phyloP scores from a whole-genome alignment of 2,888 invertebrate genomes.

The Catocala fraxini region DNA sequence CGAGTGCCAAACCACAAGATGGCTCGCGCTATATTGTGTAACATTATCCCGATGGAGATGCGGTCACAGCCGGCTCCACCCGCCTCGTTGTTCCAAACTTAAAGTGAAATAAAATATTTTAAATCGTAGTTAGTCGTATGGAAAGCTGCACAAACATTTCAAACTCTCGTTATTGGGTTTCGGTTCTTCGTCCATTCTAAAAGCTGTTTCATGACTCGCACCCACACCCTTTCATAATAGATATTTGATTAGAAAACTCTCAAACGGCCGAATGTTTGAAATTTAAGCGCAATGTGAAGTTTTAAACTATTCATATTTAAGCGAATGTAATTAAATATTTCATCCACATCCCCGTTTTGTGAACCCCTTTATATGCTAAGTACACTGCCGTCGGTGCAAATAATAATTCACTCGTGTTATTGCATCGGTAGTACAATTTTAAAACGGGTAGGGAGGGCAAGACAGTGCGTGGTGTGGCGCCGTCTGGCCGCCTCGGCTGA shows the following conservation, averaged over 20 bases:
- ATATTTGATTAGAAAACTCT: conserved; percentile 31
- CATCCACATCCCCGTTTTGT: conserved; percentile 54
- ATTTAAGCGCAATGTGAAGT: conserved; percentile 18
- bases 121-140: conserved; percentile 39
- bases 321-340: conserved; percentile 59
- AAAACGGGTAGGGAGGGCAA: conserved; percentile 65
- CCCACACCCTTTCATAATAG: conserved; percentile 28
- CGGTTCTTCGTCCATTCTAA: conserved; percentile 21
- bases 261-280: conserved; percentile 5
- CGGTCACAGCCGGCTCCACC: conserved; percentile 55
- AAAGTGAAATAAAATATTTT: conserved; percentile 43
- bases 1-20: conserved; percentile 64
- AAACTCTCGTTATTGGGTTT: conserved; percentile 45
- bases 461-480: conserved; percentile 77
- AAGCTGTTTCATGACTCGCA: conserved; percentile 22
- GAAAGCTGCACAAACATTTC: conserved; percentile 40
- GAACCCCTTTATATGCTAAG: conserved; percentile 69
- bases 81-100: conserved; percentile 34
- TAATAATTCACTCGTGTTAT: conserved; percentile 57
- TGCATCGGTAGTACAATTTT: conserved; percentile 53
- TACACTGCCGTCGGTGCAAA: conserved; percentile 61
- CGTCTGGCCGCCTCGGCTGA: conserved; percentile 80
- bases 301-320: conserved; percentile 20
- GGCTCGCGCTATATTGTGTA: conserved; percentile 56
- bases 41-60: conserved; percentile 65